Evolutionary conservation across 37 sponge, comb jelly and placozoan genomes (phyloP).

Genomic region (Dysidea cf. avara): DNA sequence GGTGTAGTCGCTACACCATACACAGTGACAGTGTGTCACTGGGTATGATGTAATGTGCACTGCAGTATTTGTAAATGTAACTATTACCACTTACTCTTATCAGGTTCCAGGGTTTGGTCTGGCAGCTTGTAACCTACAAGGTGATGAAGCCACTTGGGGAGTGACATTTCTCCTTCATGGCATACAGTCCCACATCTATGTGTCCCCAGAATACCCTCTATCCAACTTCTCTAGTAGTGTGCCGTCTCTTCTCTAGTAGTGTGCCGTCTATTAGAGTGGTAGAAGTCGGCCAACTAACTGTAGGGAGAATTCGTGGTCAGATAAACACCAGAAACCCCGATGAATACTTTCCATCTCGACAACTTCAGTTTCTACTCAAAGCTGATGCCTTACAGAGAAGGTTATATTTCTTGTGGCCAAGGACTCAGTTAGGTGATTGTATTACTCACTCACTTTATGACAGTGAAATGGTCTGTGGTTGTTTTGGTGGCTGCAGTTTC

Average conservation of each 20-base stretch:
- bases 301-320: slow-evolving; percentile 51
- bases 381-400: slow-evolving; percentile 46
- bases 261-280: background rate
- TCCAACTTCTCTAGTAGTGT: too few relatives aligned
- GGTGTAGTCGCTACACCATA: too few relatives aligned
- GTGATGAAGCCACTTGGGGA: slow-evolving; percentile 22
- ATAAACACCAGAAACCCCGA: slow-evolving; percentile 11
- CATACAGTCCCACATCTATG: slow-evolving; percentile 12
- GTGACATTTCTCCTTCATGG: slow-evolving; percentile 40
- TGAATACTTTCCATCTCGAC: slow-evolving; percentile 48
- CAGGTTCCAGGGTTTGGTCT: slow-evolving; percentile 58
- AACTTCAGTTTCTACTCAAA: slow-evolving; percentile 40
- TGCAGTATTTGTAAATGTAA: too few relatives aligned
- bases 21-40: too few relatives aligned
- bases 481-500: slow-evolving; percentile 67
- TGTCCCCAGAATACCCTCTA: background rate
- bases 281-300: slow-evolving; percentile 31
- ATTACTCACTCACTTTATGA: too few relatives aligned
- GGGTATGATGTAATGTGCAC: too few relatives aligned
- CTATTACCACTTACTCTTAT: too few relatives aligned
- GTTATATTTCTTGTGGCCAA: slow-evolving; percentile 67
- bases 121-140: slow-evolving; percentile 51
- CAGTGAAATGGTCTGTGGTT: slow-evolving; percentile 38
- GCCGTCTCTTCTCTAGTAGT: too few relatives aligned
- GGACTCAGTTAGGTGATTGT: too few relatives aligned